Evolutionary conservation across 2,113 vertebrate species (phyloP), one percentile per base, ranked within the genome.

Genomic region (Cnemophilus loriae): DNA sequence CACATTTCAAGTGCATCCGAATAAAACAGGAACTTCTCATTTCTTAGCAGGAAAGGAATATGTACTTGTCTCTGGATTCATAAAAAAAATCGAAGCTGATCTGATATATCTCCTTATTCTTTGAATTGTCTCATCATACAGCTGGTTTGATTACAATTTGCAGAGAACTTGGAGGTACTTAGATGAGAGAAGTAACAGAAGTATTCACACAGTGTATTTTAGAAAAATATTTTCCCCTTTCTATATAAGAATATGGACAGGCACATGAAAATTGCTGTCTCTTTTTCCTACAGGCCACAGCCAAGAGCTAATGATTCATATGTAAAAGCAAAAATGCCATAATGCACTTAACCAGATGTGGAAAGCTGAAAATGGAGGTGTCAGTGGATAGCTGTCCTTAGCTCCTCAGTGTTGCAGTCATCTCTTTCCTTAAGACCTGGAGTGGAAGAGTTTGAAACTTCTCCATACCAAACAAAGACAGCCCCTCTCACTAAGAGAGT

Each of bases 261-360:
- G 49, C 70, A 64, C 21, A 79, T 24, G 64, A 95, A 92, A 94
- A 86, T 52, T 39, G 41, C 57, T 89, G 82, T 84, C 84, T 75
- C 67, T 90, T 84, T 84, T 86, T 90, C 89, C 95, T 90, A 30
- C 68, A 49, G 73, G 63, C 63, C 71, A 80, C 28, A 52, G 83
- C 71, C 93, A 80, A 86, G 73, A 86, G 79, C 63, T 90, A 89
- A 83, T 76, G 79, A 79, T 92, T 88, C 79, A 77, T 49, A 77
- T 21, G 67, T 79, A 90, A 86, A 47, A 88, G 84, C 65, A 87
- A 84, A 92, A 86, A 86, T 73, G 71, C 77, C 91, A 86, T 39
- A 74, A 90, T 74, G 55, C 73, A 86, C 80, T 96, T 84, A 92
- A 73, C 32, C 93, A 96, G 83, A 94, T 90, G 91, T 90, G 89